A percentile compares a stretch with the other conserved stretches of the same genome.
Conservation (phyloP, 2,888 invertebrate species). For the Lithophane leautieri region DNA sequence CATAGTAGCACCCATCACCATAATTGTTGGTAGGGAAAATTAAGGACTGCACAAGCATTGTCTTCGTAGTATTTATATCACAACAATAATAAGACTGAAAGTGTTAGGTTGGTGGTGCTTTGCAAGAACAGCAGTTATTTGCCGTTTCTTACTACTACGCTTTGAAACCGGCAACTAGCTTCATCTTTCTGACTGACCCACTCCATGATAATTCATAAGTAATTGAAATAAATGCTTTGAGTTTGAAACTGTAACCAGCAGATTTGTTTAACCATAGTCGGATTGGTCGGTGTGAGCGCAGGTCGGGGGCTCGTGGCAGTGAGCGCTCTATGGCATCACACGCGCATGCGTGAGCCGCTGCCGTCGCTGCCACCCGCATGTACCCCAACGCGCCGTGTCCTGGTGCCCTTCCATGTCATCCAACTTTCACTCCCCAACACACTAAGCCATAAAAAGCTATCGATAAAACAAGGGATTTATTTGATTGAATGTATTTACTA, state of each 20-base stretch:
- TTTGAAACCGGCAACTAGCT: neutral
- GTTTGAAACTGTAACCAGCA: neutral
- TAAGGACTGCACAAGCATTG: no score
- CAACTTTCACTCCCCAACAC: conserved; percentile 86
- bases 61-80: no score
- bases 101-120: neutral
- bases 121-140: neutral
- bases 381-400: conserved; percentile 80
- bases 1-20: no score
- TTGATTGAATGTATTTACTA: neutral
- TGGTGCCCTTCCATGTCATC: conserved; percentile 85
- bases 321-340: conserved; percentile 71
- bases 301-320: conserved; percentile 35
- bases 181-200: neutral
- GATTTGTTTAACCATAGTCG: neutral
- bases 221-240: neutral
- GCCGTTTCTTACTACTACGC: neutral
- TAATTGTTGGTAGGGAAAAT: no score
- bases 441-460: conserved; percentile 68
- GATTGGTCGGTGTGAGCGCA: conserved; percentile 73
- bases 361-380: conserved; percentile 69
- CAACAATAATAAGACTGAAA: neutral
- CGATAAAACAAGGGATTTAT: conserved; percentile 59
- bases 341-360: conserved; percentile 78
- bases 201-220: neutral